Percentiles rank a stretch among this genome's conserved stretches.
Evolutionary conservation across 2,113 vertebrate genomes (phyloP).

Genomic region (Notiomystis cincta): DNA sequence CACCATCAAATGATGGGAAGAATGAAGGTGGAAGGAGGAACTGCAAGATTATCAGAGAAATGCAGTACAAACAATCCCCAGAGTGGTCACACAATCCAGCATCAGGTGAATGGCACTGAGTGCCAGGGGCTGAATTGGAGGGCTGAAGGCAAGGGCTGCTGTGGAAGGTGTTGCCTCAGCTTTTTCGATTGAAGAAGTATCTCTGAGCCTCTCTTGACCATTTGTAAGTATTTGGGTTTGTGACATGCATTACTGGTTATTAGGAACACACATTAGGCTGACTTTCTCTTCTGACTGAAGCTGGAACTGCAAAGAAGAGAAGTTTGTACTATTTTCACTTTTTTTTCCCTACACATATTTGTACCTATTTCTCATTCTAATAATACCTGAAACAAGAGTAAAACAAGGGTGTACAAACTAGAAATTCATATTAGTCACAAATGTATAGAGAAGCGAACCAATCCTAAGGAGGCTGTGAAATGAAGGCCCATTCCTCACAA

Average conservation of each 20-base stretch:
- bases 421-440: not conserved
- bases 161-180: not conserved
- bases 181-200: not conserved
- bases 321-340: not conserved
- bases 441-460: not conserved
- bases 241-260: not conserved
- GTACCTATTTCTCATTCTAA: not conserved
- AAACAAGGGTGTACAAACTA: not conserved
- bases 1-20: not conserved
- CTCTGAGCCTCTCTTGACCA: not conserved
- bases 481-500: not conserved
- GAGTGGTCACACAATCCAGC: not conserved
- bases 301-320: not conserved
- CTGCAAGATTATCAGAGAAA: not conserved
- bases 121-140: not conserved
- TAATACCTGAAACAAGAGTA: not conserved
- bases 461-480: not conserved
- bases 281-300: not conserved
- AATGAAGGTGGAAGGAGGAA: not conserved
- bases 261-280: not conserved
- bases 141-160: not conserved
- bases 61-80: fast-evolving
- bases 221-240: not conserved
- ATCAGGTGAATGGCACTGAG: not conserved
- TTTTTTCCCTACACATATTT: not conserved